These are phyloP conservation scores for Hydrolagus affinis DNA, from an alignment of 2,113 vertebrate species.

Conservation along the genomic window DNA sequence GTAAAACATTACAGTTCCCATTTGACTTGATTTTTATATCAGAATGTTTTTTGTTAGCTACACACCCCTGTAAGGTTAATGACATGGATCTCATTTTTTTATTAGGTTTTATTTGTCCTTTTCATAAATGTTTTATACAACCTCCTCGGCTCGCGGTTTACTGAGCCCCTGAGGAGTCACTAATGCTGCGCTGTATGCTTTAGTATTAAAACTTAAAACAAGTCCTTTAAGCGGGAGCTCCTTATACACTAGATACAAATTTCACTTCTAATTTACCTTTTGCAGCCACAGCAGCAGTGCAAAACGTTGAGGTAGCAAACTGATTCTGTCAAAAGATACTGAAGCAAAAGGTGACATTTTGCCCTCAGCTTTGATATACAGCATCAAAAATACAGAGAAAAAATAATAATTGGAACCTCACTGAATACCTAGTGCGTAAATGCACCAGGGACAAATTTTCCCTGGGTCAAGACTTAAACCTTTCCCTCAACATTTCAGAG, in stretches of 20 bases:
- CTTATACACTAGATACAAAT: not conserved
- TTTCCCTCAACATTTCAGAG: too few relatives aligned
- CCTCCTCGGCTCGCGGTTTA: not conserved
- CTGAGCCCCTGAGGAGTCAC: not conserved
- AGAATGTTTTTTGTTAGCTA: not conserved
- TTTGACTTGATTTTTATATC: not conserved
- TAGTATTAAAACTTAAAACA: not conserved
- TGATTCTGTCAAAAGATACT: too few relatives aligned
- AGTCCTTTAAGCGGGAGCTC: not conserved
- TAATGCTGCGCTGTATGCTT: not conserved
- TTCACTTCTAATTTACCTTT: too few relatives aligned
- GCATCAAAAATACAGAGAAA: too few relatives aligned
- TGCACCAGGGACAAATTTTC: too few relatives aligned
- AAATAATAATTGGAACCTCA: too few relatives aligned
- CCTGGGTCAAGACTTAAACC: too few relatives aligned
- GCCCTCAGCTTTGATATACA: too few relatives aligned
- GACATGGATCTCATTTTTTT: constrained; percentile 13
- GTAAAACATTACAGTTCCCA: constrained; percentile 18
- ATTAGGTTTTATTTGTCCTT: not conserved
- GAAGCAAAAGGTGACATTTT: too few relatives aligned
- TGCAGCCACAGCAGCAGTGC: too few relatives aligned
- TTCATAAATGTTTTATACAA: not conserved
- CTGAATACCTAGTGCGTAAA: too few relatives aligned
- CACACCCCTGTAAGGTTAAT: constrained; percentile 3
- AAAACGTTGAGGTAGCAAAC: too few relatives aligned